Conservation (phyloP, 2,888 invertebrate genomes). For the Sminthurides aquaticus region DNA sequence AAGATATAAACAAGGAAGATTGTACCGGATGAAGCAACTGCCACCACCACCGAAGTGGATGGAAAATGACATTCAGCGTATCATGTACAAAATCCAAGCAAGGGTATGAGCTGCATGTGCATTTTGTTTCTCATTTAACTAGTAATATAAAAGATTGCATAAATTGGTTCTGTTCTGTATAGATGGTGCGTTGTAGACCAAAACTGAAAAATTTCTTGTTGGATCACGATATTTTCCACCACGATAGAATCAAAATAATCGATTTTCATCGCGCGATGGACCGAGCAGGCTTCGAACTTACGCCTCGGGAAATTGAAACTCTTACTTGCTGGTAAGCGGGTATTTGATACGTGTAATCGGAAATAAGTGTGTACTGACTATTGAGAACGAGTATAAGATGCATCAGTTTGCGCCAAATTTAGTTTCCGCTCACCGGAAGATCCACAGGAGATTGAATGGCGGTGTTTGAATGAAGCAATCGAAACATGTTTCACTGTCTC, state of each 20-base stretch:
- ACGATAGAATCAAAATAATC: constrained; percentile 38
- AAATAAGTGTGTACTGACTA: neutral
- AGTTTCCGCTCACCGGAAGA: constrained; percentile 42
- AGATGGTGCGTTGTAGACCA: constrained; percentile 39
- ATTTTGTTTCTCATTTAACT: neutral
- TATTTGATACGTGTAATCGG: constrained; percentile 2
- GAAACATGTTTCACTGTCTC: constrained; percentile 64
- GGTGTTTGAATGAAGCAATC: constrained; percentile 59
- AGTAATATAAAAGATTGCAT: neutral
- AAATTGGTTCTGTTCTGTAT: neutral
- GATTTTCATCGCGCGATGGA: constrained; percentile 67
- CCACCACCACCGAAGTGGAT: constrained; percentile 38
- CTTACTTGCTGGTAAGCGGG: constrained; percentile 62
- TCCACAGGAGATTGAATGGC: constrained; percentile 38
- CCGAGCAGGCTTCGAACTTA: constrained; percentile 59
- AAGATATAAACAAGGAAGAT: constrained; percentile 36
- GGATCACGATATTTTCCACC: constrained; percentile 36
- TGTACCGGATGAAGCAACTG: constrained; percentile 36
- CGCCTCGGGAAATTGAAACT: constrained; percentile 61
- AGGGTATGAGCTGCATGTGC: constrained; percentile 23
- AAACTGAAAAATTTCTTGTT: constrained; percentile 36
- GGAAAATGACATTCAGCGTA: constrained; percentile 40
- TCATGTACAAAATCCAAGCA: constrained; percentile 42
- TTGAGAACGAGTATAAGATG: neutral
- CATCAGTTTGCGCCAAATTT: neutral